Conservation (phyloP, 2,113 vertebrate species). For the Alethe diademata region DNA sequence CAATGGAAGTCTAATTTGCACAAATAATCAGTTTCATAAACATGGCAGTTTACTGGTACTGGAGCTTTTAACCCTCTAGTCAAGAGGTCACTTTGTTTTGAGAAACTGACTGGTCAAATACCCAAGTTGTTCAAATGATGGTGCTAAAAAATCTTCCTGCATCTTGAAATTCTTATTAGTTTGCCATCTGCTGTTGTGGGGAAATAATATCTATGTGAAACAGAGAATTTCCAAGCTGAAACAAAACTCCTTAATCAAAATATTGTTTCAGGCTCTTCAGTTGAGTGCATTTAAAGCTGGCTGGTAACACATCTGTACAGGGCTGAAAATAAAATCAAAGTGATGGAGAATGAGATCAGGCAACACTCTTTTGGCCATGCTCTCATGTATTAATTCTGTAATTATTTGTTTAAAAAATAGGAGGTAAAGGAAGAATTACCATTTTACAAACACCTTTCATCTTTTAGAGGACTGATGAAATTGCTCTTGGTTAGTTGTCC, state of each 20-base stretch:
- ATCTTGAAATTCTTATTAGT: not conserved
- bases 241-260: not conserved
- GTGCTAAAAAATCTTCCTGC: not conserved
- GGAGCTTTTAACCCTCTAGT: not conserved
- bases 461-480: not conserved
- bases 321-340: not conserved
- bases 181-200: not conserved
- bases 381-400: not conserved
- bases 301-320: not conserved
- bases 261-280: not conserved
- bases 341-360: not conserved
- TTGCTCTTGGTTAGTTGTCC: not conserved
- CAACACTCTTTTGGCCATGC: not conserved
- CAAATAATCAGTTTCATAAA: not conserved
- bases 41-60: accelerated
- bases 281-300: not conserved
- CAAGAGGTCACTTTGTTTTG: not conserved
- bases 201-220: not conserved
- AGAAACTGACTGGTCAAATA: not conserved
- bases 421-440: not conserved
- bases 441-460: not conserved
- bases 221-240: not conserved
- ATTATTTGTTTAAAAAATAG: not conserved
- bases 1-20: not conserved
- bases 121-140: not conserved